These are phyloP conservation scores for Acronicta leporina DNA, from an alignment of 2,888 invertebrate genomes.

Conservation along the genomic window DNA sequence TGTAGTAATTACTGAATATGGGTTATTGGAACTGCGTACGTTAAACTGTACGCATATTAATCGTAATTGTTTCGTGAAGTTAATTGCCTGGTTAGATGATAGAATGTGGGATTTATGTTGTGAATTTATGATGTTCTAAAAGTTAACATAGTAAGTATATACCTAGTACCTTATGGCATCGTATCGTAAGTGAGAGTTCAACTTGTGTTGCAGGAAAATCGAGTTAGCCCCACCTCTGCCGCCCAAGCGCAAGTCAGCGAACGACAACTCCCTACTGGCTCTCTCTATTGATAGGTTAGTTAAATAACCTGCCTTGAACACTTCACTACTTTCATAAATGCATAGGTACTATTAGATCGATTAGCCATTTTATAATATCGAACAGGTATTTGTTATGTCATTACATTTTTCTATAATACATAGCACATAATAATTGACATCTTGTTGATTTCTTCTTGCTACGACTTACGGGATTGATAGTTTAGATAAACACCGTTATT, in stretches of 20 bases:
- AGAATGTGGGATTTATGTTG: background rate
- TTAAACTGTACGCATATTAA: slow-evolving; percentile 6
- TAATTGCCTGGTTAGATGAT: slow-evolving; percentile 6
- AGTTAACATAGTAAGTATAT: slow-evolving; percentile 3
- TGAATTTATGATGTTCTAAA: slow-evolving; percentile 4
- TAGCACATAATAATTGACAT: background rate
- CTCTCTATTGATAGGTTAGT: slow-evolving; percentile 90
- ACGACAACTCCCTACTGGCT: slow-evolving; percentile 86
- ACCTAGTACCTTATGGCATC: slow-evolving; percentile 31
- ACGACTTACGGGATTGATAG: too few relatives aligned
- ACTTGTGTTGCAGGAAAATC: slow-evolving; percentile 86
- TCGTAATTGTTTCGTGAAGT: slow-evolving; percentile 6
- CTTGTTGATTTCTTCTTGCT: too few relatives aligned
- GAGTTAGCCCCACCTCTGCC: slow-evolving; percentile 94
- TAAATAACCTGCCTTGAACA: slow-evolving; percentile 33
- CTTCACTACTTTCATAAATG: slow-evolving; percentile 33
- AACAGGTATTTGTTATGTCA: background rate
- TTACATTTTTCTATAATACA: background rate
- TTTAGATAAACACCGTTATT: too few relatives aligned
- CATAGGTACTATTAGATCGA: slow-evolving; percentile 11
- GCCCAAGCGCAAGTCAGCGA: slow-evolving; percentile 91
- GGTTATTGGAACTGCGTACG: slow-evolving; percentile 18
- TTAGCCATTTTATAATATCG: background rate
- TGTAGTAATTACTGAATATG: slow-evolving; percentile 24
- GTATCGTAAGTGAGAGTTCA: slow-evolving; percentile 64